These are phyloP conservation scores for Crossaster papposus DNA, from an alignment of 53 echinoderm and acorn worm genomes.

Conservation along the genomic window DNA sequence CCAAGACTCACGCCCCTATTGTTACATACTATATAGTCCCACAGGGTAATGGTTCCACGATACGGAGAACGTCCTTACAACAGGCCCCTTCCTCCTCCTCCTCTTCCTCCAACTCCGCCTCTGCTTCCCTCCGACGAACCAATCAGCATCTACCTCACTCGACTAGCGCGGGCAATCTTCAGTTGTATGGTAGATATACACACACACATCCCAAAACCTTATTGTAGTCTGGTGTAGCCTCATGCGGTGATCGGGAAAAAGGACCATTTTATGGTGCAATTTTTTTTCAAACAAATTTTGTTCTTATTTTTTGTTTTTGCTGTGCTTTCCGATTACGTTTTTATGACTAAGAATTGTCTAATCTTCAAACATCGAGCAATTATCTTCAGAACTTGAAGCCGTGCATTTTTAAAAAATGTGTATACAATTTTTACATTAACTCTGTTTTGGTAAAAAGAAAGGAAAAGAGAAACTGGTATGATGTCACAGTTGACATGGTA, in stretches of 20 bases:
- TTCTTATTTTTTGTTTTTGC: too few relatives aligned
- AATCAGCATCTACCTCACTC: conserved; percentile 65
- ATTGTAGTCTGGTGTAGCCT: background rate
- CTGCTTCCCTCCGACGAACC: conserved; percentile 4
- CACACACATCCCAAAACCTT: too few relatives aligned
- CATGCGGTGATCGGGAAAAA: background rate
- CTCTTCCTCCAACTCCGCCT: conserved; percentile 7
- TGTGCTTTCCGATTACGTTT: too few relatives aligned
- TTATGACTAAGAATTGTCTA: too few relatives aligned
- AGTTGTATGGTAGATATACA: conserved; percentile 32
- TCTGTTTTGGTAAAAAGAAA: too few relatives aligned
- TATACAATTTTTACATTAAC: too few relatives aligned
- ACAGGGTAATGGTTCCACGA: background rate
- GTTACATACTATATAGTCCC: conserved; percentile 10
- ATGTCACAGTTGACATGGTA: too few relatives aligned
- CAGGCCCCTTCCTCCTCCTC: background rate
- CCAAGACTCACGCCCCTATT: conserved; percentile 11
- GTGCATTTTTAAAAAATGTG: too few relatives aligned
- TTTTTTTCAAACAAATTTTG: too few relatives aligned
- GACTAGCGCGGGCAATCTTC: conserved; percentile 75
- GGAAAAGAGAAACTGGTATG: too few relatives aligned
- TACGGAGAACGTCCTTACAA: conserved; percentile 24
- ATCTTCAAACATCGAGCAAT: too few relatives aligned
- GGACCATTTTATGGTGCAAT: background rate
- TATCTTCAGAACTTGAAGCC: too few relatives aligned